Evolutionary conservation across 2,888 invertebrate genomes (phyloP), one percentile per base, ranked within the genome.

Genomic region (Polymixis lichenea): DNA sequence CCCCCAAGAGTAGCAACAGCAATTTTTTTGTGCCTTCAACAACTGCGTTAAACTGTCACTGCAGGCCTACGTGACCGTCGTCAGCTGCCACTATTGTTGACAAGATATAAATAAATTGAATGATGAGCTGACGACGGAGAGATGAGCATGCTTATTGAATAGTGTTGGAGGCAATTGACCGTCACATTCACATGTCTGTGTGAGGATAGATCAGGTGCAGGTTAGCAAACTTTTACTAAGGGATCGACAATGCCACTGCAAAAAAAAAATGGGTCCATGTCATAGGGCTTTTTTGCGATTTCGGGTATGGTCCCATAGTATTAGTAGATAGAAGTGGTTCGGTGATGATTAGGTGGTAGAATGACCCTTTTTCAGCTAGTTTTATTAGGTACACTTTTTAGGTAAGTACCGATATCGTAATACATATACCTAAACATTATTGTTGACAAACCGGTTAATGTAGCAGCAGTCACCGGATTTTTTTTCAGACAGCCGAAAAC

Each of bases 31-130:
- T n/a, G n/a, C n/a, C n/a, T n/a, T n/a, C n/a, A n/a, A n/a, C n/a
- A n/a, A n/a, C n/a, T n/a, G n/a, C n/a, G n/a, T n/a, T n/a, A n/a
- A n/a, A n/a, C n/a, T n/a, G n/a, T n/a, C n/a, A n/a, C n/a, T n/a
- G n/a, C n/a, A n/a, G n/a, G n/a, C n/a, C n/a, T n/a, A n/a, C n/a
- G n/a, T n/a, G n/a, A n/a, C n/a, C n/a, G 46, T n/a, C 67, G 81
- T 67, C 61, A 53, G 38, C 53, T 19, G 61, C 25, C 25, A 28
- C 22, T 58, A 11, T 69, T 76, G 51, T 76, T 67, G 56, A 43
- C 28, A 28, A 76, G 46, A 67, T 77, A 77, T 71, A 80, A 77
- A 76, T 81, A 80, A 28, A 61, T 49, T 55, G 7, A 62, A 53
- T 67, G 58, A 28, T 58, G 60, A 19, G 46, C n/a, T 25, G 56